phyloP scores from a whole-genome alignment of 2,888 invertebrate species.

The Chaetoderma sp. region DNA sequence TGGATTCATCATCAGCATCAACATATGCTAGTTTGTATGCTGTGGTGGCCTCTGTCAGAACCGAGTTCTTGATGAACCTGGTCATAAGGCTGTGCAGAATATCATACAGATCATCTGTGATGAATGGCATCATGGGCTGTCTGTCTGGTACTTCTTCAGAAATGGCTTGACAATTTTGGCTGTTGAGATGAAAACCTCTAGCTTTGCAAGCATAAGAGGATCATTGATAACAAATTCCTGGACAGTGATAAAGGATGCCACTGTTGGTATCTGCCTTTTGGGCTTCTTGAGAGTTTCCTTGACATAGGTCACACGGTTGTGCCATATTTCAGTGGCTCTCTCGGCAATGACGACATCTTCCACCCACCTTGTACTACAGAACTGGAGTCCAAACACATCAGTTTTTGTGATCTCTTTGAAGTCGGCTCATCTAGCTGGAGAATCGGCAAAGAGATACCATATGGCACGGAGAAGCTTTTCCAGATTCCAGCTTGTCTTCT shows the following conservation, averaged over 20 bases:
- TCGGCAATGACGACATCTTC: constrained; percentile 18
- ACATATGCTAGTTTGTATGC: no score
- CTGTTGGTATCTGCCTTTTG: no score
- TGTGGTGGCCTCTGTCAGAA: no score
- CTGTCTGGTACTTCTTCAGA: neutral
- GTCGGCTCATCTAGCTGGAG: constrained; percentile 20
- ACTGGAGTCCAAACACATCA: constrained; percentile 8
- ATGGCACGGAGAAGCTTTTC: neutral
- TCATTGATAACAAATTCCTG: neutral
- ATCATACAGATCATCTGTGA: neutral
- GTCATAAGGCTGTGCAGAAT: neutral
- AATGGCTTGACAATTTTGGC: constrained; percentile 1
- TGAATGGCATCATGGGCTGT: constrained; percentile 4
- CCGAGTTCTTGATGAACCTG: constrained; percentile 1
- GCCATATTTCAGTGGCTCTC: constrained; percentile 16
- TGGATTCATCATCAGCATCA: neutral
- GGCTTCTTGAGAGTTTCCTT: neutral
- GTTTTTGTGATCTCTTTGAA: neutral
- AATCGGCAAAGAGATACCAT: constrained; percentile 10
- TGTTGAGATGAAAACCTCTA: neutral
- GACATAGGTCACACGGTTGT: neutral
- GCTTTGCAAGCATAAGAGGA: neutral
- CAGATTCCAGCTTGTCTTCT: constrained; percentile 36
- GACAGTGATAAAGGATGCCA: neutral
- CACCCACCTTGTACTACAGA: constrained; percentile 21